phyloP scores from a whole-genome alignment of 2,888 invertebrate species.

The Tiliacea citrago region DNA sequence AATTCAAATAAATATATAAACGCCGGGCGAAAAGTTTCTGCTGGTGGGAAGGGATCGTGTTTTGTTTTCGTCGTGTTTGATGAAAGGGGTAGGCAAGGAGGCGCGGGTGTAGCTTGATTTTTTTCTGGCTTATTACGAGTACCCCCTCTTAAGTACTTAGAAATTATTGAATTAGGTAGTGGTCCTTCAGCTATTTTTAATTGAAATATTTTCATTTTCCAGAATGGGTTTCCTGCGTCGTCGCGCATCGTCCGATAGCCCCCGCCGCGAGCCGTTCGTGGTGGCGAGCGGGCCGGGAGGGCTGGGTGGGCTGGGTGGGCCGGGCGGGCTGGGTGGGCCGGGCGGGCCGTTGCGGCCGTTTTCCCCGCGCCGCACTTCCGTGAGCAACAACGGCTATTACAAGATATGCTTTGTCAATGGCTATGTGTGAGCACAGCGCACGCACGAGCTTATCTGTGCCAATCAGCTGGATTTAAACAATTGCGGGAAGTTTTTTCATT shows the following conservation, averaged over 20 bases:
- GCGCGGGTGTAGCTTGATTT: too few relatives aligned
- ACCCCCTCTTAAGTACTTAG: too few relatives aligned
- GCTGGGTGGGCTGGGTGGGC: too few relatives aligned
- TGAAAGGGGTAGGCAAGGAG: too few relatives aligned
- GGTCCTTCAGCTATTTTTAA: too few relatives aligned
- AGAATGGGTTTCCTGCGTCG: constrained; percentile 90
- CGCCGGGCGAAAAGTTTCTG: too few relatives aligned
- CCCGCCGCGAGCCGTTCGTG: constrained; percentile 87
- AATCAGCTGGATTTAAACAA: constrained; percentile 84
- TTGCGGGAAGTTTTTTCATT: constrained; percentile 68
- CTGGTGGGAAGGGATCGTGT: too few relatives aligned
- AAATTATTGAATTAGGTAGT: neutral
- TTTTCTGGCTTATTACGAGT: too few relatives aligned
- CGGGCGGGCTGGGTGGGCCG: too few relatives aligned
- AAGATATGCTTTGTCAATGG: constrained; percentile 91
- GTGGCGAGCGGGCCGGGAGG: constrained; percentile 64
- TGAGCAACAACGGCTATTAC: constrained; percentile 91
- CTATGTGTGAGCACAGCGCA: constrained; percentile 85
- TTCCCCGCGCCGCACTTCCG: constrained; percentile 90
- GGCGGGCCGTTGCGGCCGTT: constrained; percentile 82
- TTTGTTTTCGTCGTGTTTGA: too few relatives aligned
- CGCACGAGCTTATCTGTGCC: constrained; percentile 79
- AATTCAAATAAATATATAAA: too few relatives aligned
- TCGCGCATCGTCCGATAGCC: constrained; percentile 90
- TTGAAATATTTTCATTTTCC: constrained; percentile 19